phyloP scores from a whole-genome alignment of 2,888 invertebrate species.

The Tipula vernalis region DNA sequence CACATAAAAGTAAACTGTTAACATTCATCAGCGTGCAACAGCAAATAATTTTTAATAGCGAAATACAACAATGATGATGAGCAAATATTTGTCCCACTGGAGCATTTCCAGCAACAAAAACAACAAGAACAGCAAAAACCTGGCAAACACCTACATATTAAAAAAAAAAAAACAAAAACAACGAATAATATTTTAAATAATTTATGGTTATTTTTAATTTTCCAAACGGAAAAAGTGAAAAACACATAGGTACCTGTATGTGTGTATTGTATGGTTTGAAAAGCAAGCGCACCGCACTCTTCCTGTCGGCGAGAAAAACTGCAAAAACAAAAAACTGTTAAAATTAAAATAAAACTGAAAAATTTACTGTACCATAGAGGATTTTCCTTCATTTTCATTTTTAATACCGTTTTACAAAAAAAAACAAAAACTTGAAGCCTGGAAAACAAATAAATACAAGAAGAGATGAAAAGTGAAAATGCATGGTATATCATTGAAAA shows the following conservation, averaged over 20 bases:
- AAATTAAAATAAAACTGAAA: not conserved
- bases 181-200: not conserved
- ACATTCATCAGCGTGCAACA: not conserved
- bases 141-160: not conserved
- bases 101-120: not conserved
- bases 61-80: not conserved
- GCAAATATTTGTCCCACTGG: not conserved
- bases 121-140: not conserved
- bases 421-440: not conserved
- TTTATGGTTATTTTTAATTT: not conserved
- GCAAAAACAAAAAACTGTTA: not conserved
- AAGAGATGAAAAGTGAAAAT: not conserved
- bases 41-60: not conserved
- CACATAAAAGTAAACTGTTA: not conserved
- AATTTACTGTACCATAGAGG: not conserved
- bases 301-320: not conserved
- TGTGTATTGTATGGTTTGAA: not conserved
- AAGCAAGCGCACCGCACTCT: not conserved
- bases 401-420: not conserved
- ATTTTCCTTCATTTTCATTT: not conserved
- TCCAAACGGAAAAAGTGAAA: not conserved
- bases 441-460: not conserved
- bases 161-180: not conserved
- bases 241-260: not conserved
- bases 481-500: not conserved